Evolutionary conservation across 2,113 vertebrate genomes (phyloP).

Genomic region (Lucifuga dentata): DNA sequence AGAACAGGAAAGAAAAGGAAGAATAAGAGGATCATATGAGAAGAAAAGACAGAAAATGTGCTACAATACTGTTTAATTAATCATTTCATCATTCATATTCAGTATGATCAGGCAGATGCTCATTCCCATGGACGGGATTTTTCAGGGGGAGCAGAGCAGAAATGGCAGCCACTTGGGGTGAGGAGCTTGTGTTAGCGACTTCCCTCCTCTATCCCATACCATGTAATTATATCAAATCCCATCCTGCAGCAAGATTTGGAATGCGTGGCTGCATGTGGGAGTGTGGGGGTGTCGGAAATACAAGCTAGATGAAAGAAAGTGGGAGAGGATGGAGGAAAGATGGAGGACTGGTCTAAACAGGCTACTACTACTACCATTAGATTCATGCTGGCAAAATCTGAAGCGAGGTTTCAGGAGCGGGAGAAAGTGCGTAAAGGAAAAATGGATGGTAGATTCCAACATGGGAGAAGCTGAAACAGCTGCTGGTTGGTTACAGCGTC

Average conservation of each 20-base stretch:
- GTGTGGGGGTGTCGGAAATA: constrained; percentile 20
- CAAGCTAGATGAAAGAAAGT: constrained; percentile 28
- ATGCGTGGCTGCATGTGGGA: constrained; percentile 30
- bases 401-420: neutral
- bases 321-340: constrained; percentile 16
- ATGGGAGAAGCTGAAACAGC: constrained; percentile 34
- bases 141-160: constrained; percentile 11
- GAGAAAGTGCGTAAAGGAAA: constrained; percentile 20
- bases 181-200: constrained; percentile 10
- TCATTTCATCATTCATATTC: neutral
- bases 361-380: neutral
- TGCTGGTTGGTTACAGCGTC: constrained; percentile 38
- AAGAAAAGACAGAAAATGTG: constrained; percentile 11
- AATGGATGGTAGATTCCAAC: constrained; percentile 15
- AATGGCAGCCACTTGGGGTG: constrained; percentile 19
- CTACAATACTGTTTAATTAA: too few species aligned
- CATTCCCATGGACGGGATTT: constrained; percentile 30
- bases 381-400: constrained; percentile 40
- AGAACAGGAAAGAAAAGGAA: constrained; percentile 10
- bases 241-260: constrained; percentile 61
- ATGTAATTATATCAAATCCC: constrained; percentile 53
- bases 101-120: constrained; percentile 30
- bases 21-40: constrained; percentile 3
- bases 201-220: constrained; percentile 8
- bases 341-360: constrained; percentile 3